Base-by-base conservation (phyloP, 2,797 vertebrate species). In the Eurystomus glaucurus region DNA sequence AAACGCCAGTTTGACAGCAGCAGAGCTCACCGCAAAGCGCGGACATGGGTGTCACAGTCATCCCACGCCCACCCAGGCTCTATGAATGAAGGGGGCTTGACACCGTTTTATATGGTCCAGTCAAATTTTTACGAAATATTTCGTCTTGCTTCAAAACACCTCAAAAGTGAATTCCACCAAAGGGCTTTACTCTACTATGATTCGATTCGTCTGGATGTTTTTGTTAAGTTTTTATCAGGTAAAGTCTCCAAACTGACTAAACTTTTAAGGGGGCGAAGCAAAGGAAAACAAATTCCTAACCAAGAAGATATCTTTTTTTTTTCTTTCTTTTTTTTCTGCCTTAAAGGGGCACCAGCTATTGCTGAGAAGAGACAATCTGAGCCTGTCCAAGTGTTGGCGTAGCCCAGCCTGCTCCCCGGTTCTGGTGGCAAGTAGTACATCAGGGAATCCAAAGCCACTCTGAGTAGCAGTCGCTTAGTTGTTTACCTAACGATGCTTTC, bases 391-490 rank as follows among this genome's bases (percentile, higher is more conserved):
- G 68, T 93, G 86, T 91, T 93, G 8, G 58, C 3, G 1, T 89
- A 92, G 91, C 94, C 95, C 96, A 93, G 93, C 94, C 95, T 93
- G 91, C 93, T 96, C 70, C 96, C 91, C 91, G 4, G 11, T 93
- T 96, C 71, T 93, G 96, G 95, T 97, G 96, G 97, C 96, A 96
- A 93, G 90, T 39, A 62, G 86, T 93, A 97, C 97, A 97, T 98
- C 98, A 98, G 98, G 98, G 98, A 98, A 97, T 94, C 97, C 97
- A 93, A 97, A 97, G 97, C 98, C 95, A 97, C 96, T 89, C 93
- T 77, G 95, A 97, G 96, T 94, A 98, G 96, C 97, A 97, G 95
- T 92, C 97, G 88, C 96, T 96, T 95, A 96, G 95, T 95, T 97
- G 97, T 97, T 97, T 96, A 97, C 95, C 85, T 97, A 95, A 94